Evolutionary conservation across 2,888 invertebrate genomes (phyloP), one percentile per base, ranked within the genome.

Genomic region (Dynastes maya): DNA sequence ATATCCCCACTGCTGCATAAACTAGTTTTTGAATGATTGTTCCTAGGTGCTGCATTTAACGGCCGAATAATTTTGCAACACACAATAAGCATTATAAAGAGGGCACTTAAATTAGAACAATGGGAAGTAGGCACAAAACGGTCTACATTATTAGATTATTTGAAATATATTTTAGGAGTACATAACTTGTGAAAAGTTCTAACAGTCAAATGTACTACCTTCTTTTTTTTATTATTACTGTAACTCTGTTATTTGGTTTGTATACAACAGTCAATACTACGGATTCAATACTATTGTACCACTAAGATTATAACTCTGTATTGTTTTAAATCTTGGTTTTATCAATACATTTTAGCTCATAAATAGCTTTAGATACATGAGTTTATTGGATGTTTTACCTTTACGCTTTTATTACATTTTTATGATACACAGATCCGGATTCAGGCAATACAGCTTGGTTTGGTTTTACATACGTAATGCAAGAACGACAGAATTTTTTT

Each of bases 121-220:
- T 27, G 6, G 29, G 6, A 32, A 51, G 22, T 27, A n/a, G 29
- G 6, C 53, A 51, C 13, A 13, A 5, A 55, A 32, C 37, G n/a
- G 37, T 37, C 40, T 8, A 22, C 37, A 65, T 65, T 65, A 65
- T 65, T 70, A 29, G 70, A 70, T 51, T 45, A 45, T 45, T 45
- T 45, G 45, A 45, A 45, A 11, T 70, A 11, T n/a, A 11, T 53
- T 29, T 29, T 32, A 32, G 5, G 32, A 32, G 32, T 32, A 32
- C 5, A 32, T 5, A 37, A 6, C 29, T 58, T 58, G 58, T 8
- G 37, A 29, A 49, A 58, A 40, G n/a, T 37, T 58, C 58, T 70
- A 70, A 70, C n/a, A 55, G 58, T 40, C 37, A 72, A 72, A 72
- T 58, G 72, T 72, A 58, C 55, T 68, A 68, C 68, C 67, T 68